Evolutionary conservation across 1,140 invertebrate genomes (phyloP).

Genomic region (Cyclina sinensis): DNA sequence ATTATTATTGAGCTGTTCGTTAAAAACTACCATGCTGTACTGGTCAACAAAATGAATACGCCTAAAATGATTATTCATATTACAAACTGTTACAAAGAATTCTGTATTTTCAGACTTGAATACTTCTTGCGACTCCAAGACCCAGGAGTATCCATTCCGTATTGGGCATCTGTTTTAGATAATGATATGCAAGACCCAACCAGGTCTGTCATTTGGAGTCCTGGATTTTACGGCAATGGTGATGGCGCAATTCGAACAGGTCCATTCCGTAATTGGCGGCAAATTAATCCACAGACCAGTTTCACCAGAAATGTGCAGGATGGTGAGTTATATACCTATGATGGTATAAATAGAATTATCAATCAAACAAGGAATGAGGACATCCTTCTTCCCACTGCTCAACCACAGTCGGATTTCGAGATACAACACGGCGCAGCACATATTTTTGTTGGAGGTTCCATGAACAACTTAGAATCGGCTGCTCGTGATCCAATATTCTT

Average conservation of each 20-base stretch:
- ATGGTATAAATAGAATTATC: constrained; percentile 61
- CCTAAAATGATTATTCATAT: too few relatives aligned
- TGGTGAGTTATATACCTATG: constrained; percentile 57
- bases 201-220: constrained; percentile 83
- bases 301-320: constrained; percentile 55
- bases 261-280: constrained; percentile 75
- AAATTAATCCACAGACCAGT: background rate
- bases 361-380: constrained; percentile 59
- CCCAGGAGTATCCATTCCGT: constrained; percentile 77
- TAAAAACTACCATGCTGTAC: too few relatives aligned
- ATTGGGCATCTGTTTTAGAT: constrained; percentile 84
- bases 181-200: constrained; percentile 75
- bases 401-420: constrained; percentile 75
- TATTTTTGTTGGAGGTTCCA: constrained; percentile 77
- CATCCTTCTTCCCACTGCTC: constrained; percentile 64
- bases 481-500: constrained; percentile 86
- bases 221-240: constrained; percentile 83
- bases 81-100: too few relatives aligned
- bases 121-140: constrained; percentile 36
- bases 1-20: too few relatives aligned
- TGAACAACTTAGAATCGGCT: constrained; percentile 77
- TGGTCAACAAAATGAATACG: too few relatives aligned
- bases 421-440: constrained; percentile 77
- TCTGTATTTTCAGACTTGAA: constrained; percentile 60
- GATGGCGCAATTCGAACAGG: constrained; percentile 83